Evolutionary conservation across 1,140 invertebrate species (phyloP).

Genomic region (Acromyrmex charruanus): DNA sequence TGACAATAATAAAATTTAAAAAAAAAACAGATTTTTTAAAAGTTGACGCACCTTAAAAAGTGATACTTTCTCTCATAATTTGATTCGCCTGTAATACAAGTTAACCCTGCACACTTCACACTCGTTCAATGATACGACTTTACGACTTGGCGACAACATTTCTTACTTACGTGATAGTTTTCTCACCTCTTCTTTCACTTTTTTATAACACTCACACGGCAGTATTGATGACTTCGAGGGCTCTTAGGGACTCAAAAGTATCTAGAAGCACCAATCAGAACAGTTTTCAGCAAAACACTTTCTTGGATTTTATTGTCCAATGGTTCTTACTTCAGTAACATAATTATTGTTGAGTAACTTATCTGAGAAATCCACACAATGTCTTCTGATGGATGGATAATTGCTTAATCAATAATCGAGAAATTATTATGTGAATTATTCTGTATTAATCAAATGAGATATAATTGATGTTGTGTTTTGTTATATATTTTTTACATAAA

Average conservation of each 20-base stretch:
- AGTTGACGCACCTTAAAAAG: background rate
- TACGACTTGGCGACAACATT: slow-evolving; percentile 66
- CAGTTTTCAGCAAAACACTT: background rate
- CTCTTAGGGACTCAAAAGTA: background rate
- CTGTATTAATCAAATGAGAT: background rate
- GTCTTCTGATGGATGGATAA: background rate
- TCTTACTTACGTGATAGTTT: slow-evolving; percentile 35
- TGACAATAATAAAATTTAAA: background rate
- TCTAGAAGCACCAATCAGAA: slow-evolving; percentile 1
- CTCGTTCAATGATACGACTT: slow-evolving; percentile 55
- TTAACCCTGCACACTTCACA: background rate
- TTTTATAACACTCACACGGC: slow-evolving; percentile 19
- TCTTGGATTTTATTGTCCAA: slow-evolving; percentile 13
- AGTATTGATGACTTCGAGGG: background rate
- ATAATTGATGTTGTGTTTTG: background rate
- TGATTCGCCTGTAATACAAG: slow-evolving; percentile 5
- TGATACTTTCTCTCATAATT: background rate
- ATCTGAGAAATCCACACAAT: background rate
- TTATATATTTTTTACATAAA: background rate
- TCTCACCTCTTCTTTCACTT: slow-evolving; percentile 32
- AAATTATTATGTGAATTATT: background rate
- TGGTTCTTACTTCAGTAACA: background rate
- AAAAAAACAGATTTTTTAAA: background rate
- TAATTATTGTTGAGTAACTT: background rate
- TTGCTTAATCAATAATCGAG: background rate